Percentiles rank a stretch among this genome's conserved stretches.
phyloP scores from a whole-genome alignment of 2,797 vertebrate genomes.

The Rousettus madagascariensis region DNA sequence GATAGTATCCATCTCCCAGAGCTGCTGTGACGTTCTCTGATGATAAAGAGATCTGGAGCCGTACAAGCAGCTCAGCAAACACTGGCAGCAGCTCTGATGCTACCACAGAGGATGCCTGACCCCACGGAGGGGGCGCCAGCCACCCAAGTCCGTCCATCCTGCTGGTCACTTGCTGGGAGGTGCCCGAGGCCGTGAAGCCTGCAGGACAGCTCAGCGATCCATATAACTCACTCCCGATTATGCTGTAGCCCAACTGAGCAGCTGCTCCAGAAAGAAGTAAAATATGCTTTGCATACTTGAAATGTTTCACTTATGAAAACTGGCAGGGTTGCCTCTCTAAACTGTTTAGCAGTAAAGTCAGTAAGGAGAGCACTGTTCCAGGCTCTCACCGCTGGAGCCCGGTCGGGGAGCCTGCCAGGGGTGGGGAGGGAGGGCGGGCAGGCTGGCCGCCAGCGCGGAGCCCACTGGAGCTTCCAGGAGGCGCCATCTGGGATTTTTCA shows the following conservation, averaged over 20 bases:
- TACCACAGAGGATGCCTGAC: background rate
- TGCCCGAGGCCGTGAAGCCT: rapidly evolving
- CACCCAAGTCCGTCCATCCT: background rate
- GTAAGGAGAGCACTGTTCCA: slow-evolving; percentile 69
- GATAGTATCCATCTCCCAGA: rapidly evolving
- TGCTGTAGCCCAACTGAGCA: slow-evolving; percentile 15
- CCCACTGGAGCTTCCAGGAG: slow-evolving; percentile 14
- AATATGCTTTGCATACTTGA: slow-evolving; percentile 81
- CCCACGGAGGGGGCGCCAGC: rapidly evolving
- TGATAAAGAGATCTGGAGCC: rapidly evolving
- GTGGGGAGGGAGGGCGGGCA: background rate
- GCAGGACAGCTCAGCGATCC: background rate
- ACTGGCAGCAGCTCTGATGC: background rate
- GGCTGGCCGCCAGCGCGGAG: background rate
- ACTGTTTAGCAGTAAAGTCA: slow-evolving; percentile 82
- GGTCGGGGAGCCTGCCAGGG: rapidly evolving
- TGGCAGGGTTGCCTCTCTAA: slow-evolving; percentile 76
- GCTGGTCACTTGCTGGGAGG: background rate
- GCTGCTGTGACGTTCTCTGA: rapidly evolving
- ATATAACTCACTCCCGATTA: background rate
- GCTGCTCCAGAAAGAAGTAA: slow-evolving; percentile 78
- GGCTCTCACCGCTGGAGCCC: background rate
- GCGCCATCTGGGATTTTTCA: slow-evolving; percentile 68
- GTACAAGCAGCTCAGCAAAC: rapidly evolving
- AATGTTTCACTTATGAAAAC: slow-evolving; percentile 80